A percentile compares a stretch with the other conserved stretches of the same genome.
phyloP scores from a whole-genome alignment of 2,797 vertebrate species.

The Neostethus bicornis region DNA sequence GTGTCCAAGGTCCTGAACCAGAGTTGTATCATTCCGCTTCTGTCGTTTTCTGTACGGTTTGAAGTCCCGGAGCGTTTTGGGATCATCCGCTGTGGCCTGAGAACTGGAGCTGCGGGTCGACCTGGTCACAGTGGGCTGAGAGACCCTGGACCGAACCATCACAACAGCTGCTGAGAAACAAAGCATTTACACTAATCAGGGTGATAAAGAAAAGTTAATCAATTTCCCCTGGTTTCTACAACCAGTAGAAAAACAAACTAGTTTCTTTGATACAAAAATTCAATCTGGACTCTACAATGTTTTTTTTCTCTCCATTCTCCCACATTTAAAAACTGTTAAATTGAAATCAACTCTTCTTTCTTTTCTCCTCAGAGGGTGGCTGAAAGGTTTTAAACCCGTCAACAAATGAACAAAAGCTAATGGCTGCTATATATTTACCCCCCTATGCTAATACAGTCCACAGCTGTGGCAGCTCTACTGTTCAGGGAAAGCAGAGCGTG shows the following conservation, averaged over 20 bases:
- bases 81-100: constrained; percentile 37
- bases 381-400: constrained; percentile 91
- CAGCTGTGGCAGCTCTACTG: constrained; percentile 98
- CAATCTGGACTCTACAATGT: constrained; percentile 18
- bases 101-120: constrained; percentile 71
- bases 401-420: constrained; percentile 88
- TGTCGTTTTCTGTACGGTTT: constrained; percentile 49
- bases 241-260: not conserved
- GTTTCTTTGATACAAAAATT: constrained; percentile 4
- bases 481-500: constrained; percentile 72
- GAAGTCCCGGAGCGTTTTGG: constrained; percentile 27
- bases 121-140: constrained; percentile 54
- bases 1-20: constrained; percentile 76
- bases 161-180: constrained; percentile 48
- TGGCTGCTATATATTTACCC: constrained; percentile 89
- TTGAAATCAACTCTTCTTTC: constrained; percentile 81
- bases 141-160: constrained; percentile 75
- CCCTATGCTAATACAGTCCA: constrained; percentile 89
- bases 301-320: constrained; percentile 63
- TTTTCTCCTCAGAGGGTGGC: constrained; percentile 81
- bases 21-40: constrained; percentile 60
- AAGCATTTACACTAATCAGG: not conserved
- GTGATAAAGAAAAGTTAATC: not conserved
- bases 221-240: not conserved
- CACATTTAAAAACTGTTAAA: constrained; percentile 92